Percentiles rank a stretch among this genome's conserved stretches.
phyloP scores from a whole-genome alignment of 1,140 invertebrate genomes.

The Hormaphis cornu region DNA sequence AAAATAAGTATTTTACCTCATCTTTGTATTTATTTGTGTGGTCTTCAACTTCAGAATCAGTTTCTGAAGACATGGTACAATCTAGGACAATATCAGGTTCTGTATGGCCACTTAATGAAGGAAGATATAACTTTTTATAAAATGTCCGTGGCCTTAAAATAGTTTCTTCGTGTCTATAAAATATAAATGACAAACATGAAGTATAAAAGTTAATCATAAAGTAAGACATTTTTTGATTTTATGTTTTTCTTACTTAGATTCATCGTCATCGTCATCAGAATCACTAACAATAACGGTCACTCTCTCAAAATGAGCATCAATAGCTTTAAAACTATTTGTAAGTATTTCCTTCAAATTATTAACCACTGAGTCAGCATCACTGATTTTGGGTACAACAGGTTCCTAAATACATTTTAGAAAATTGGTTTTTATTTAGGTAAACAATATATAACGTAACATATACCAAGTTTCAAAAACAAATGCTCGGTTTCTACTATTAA shows the following conservation, averaged over 20 bases:
- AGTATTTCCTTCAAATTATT: slow-evolving; percentile 3
- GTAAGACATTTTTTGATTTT: neutral
- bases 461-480: too few relatives aligned
- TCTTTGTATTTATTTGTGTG: neutral
- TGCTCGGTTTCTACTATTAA: too few relatives aligned
- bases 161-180: slow-evolving; percentile 18
- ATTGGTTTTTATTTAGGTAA: too few relatives aligned
- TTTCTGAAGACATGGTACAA: slow-evolving; percentile 17
- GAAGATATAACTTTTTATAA: slow-evolving; percentile 24
- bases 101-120: slow-evolving; percentile 4
- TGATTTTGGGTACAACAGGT: neutral
- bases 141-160: slow-evolving; percentile 8
- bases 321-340: slow-evolving; percentile 21
- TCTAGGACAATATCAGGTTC: neutral
- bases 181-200: neutral
- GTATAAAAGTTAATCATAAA: neutral
- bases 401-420: neutral
- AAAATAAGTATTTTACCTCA: neutral
- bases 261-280: slow-evolving; percentile 23
- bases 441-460: too few relatives aligned
- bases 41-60: slow-evolving; percentile 1
- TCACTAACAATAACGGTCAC: slow-evolving; percentile 17
- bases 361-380: neutral
- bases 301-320: slow-evolving; percentile 21
- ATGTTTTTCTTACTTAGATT: neutral